phyloP scores from a whole-genome alignment of 2,888 invertebrate genomes.

The Xestia sexstrigata region DNA sequence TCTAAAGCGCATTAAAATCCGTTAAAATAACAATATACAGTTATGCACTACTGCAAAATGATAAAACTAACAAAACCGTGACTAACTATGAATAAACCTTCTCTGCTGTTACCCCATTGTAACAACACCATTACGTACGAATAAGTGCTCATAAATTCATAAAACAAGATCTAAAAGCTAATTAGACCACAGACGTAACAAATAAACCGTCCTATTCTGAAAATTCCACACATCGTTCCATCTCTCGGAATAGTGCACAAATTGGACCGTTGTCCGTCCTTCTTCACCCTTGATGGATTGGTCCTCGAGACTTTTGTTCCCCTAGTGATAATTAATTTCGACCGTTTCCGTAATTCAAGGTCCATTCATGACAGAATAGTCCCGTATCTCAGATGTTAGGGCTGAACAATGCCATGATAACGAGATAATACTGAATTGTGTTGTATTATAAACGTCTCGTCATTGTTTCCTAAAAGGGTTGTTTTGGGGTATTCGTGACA shows the following conservation, averaged over 20 bases:
- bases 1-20: neutral
- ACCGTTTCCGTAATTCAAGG: slow-evolving; percentile 70
- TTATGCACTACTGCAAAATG: neutral
- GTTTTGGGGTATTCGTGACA: slow-evolving; percentile 51
- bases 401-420: slow-evolving; percentile 66
- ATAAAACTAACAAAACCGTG: neutral
- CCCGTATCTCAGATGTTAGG: slow-evolving; percentile 67
- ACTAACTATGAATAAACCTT: neutral
- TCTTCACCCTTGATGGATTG: slow-evolving; percentile 80
- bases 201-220: slow-evolving; percentile 37
- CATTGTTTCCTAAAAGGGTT: slow-evolving; percentile 64
- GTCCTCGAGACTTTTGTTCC: slow-evolving; percentile 79
- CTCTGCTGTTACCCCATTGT: neutral
- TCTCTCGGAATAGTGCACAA: slow-evolving; percentile 66
- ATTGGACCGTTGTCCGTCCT: slow-evolving; percentile 76
- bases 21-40: neutral
- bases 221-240: slow-evolving; percentile 55
- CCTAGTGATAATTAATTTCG: slow-evolving; percentile 80
- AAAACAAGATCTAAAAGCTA: neutral
- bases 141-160: slow-evolving; percentile 7
- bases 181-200: slow-evolving; percentile 17
- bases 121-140: slow-evolving; percentile 4
- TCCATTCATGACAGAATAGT: slow-evolving; percentile 69
- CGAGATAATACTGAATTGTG: slow-evolving; percentile 65
- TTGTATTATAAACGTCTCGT: slow-evolving; percentile 62